Conservation (phyloP, 2,888 invertebrate species). For the Epsilonema sp. region DNA sequence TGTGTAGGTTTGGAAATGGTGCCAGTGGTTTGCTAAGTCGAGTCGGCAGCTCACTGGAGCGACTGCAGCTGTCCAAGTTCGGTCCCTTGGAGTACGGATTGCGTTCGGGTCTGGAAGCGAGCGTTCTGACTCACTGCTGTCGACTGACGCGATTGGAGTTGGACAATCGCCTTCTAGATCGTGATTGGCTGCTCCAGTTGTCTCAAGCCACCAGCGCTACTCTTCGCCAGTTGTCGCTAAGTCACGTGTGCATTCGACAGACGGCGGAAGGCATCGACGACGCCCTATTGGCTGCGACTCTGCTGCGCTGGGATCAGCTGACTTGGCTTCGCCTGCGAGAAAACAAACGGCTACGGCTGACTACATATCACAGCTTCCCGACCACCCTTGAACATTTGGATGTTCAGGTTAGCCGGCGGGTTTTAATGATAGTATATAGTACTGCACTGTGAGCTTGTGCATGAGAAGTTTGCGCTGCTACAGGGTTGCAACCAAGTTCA, state of each 20-base stretch:
- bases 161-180: conserved; percentile 3
- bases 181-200: neutral
- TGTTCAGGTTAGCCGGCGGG: too few species aligned
- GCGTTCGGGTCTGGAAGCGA: conserved; percentile 2
- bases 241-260: neutral
- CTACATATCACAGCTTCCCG: too few species aligned
- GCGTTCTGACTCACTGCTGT: conserved; percentile 1
- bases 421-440: too few species aligned
- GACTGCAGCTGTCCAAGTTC: conserved; percentile 1
- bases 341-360: too few species aligned
- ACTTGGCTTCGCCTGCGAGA: too few species aligned
- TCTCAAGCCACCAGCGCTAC: neutral
- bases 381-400: too few species aligned
- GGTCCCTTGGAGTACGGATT: conserved; percentile 7
- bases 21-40: conserved; percentile 3
- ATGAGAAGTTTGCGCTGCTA: too few species aligned
- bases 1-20: neutral
- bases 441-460: too few species aligned
- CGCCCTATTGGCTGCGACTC: too few species aligned
- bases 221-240: neutral
- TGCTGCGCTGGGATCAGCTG: too few species aligned
- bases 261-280: too few species aligned
- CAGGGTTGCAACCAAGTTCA: too few species aligned
- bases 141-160: neutral
- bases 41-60: neutral